phyloP scores from a whole-genome alignment of 2,888 invertebrate genomes.

The Eucera pruinosa region DNA sequence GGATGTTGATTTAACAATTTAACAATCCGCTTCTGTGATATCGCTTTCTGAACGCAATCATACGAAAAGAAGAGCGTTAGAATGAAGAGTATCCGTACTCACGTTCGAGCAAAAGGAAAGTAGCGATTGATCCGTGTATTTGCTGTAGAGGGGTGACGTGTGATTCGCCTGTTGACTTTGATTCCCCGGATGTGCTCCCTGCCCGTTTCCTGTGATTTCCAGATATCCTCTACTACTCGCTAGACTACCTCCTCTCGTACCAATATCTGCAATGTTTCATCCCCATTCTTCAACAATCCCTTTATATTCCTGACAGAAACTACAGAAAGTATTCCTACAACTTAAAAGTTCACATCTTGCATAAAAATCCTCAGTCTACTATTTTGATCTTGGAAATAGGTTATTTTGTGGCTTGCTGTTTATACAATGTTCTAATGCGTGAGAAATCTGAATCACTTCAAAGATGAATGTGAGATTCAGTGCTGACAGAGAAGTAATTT shows the following conservation, averaged over 20 bases:
- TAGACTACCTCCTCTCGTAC: constrained; percentile 80
- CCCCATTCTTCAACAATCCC: not conserved
- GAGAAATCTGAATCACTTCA: too few species aligned
- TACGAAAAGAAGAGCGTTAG: not conserved
- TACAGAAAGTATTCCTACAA: not conserved
- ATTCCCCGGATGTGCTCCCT: constrained; percentile 49
- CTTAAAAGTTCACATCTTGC: too few species aligned
- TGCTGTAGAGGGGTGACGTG: constrained; percentile 74
- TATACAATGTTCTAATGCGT: too few species aligned
- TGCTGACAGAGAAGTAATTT: too few species aligned
- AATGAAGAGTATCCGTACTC: constrained; percentile 49
- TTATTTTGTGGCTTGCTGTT: too few species aligned
- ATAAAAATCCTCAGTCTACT: too few species aligned
- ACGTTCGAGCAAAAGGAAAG: constrained; percentile 81
- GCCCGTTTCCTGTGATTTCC: constrained; percentile 74
- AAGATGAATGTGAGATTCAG: too few species aligned
- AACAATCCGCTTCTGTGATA: not conserved
- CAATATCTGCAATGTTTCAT: constrained; percentile 71
- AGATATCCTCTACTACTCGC: constrained; percentile 79
- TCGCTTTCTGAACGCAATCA: not conserved
- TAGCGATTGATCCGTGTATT: constrained; percentile 79
- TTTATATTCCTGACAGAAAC: not conserved
- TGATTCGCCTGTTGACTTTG: constrained; percentile 69
- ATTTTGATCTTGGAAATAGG: too few species aligned
- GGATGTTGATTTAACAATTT: not conserved